Evolutionary conservation across 2,888 invertebrate species (phyloP).

Genomic region (Anoplius nigerrimus): DNA sequence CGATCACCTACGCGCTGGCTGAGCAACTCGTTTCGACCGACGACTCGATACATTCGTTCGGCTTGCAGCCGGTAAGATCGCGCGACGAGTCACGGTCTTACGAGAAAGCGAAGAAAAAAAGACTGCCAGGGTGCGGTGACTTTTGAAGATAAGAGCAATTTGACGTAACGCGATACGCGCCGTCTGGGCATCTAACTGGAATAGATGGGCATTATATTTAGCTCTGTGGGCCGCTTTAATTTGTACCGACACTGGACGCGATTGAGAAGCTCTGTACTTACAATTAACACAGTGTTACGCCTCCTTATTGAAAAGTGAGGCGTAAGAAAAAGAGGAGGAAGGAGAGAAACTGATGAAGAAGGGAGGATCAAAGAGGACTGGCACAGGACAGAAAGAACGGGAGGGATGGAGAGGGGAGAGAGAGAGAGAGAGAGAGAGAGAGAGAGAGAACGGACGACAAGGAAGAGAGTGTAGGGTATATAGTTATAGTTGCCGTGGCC

Average conservation of each 20-base stretch:
- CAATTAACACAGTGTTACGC: conserved; percentile 49
- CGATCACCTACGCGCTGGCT: no score
- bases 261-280: conserved; percentile 41
- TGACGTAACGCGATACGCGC: not conserved
- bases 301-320: conserved; percentile 9
- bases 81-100: not conserved
- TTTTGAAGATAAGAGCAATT: not conserved
- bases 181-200: not conserved
- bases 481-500: conserved; percentile 61
- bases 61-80: no score
- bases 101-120: not conserved
- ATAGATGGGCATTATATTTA: no score
- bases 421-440: conserved; percentile 29
- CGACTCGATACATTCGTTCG: no score
- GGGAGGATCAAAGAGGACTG: conserved; percentile 18
- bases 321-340: conserved; percentile 1
- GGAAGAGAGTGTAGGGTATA: conserved; percentile 46
- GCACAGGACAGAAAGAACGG: conserved; percentile 20
- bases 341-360: conserved; percentile 25
- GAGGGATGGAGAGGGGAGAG: not conserved
- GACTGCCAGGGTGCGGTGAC: not conserved
- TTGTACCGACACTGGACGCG: not conserved
- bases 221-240: no score
- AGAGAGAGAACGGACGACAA: conserved; percentile 31
- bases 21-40: no score